Percentiles rank a stretch among this genome's conserved stretches.
phyloP scores from a whole-genome alignment of 2,888 invertebrate species.

The Hartigia nigra region DNA sequence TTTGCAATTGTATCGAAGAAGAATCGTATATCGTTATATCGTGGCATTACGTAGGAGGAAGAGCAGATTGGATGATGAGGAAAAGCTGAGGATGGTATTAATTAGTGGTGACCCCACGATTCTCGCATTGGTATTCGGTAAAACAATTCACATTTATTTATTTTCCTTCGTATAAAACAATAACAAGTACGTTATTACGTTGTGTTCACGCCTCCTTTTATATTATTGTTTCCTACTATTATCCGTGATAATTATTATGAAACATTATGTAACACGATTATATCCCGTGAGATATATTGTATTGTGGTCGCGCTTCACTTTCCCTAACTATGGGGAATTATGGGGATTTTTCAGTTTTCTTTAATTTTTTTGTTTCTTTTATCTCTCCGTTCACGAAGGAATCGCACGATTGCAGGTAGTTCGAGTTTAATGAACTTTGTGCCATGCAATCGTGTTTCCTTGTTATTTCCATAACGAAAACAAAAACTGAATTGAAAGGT shows the following conservation, averaged over 20 bases:
- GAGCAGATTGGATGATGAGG: slow-evolving; percentile 28
- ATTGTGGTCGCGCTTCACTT: background rate
- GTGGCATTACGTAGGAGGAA: slow-evolving; percentile 30
- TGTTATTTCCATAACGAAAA: background rate
- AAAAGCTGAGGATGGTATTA: slow-evolving; percentile 16
- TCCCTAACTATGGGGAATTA: background rate
- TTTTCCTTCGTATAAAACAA: slow-evolving; percentile 7
- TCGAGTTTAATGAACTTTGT: background rate
- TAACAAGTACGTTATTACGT: slow-evolving; percentile 7
- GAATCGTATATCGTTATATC: background rate
- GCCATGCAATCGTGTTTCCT: background rate
- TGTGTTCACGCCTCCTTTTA: background rate
- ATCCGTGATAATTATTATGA: background rate
- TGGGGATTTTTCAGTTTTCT: background rate
- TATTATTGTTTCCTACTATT: background rate
- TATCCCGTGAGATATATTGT: background rate
- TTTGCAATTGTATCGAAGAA: background rate
- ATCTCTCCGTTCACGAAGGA: background rate
- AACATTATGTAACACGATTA: background rate
- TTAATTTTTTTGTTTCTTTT: too few species aligned
- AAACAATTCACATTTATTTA: slow-evolving; percentile 1
- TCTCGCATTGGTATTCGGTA: slow-evolving; percentile 2
- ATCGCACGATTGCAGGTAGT: background rate
- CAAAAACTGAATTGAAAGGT: background rate
- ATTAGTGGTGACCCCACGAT: slow-evolving; percentile 24